Conservation (phyloP, 2,888 invertebrate genomes). For the Thera obeliscata region DNA sequence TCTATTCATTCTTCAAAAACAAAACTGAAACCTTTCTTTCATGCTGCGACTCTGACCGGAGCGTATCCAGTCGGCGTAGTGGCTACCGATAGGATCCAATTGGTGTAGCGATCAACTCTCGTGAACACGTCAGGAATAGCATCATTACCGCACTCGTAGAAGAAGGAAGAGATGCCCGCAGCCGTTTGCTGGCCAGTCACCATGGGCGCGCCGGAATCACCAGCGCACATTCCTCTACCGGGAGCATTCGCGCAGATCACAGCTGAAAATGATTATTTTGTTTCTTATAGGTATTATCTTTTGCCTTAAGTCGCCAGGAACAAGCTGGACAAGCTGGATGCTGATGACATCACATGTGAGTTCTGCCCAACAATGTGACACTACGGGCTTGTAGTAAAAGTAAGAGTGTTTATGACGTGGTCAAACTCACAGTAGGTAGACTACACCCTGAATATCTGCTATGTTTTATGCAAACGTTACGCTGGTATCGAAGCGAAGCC, state of each 20-base stretch:
- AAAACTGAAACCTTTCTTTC: background rate
- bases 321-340: too few relatives aligned
- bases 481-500: too few relatives aligned
- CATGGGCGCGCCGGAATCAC: slow-evolving; percentile 69
- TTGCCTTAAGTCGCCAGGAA: too few relatives aligned
- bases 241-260: slow-evolving; percentile 57
- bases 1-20: slow-evolving; percentile 11
- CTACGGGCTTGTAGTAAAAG: too few relatives aligned
- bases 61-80: slow-evolving; percentile 31
- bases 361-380: too few relatives aligned
- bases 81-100: slow-evolving; percentile 63
- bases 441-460: too few relatives aligned
- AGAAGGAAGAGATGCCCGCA: slow-evolving; percentile 56
- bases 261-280: slow-evolving; percentile 41
- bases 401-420: too few relatives aligned
- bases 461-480: too few relatives aligned
- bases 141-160: slow-evolving; percentile 48
- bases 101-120: slow-evolving; percentile 55
- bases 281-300: background rate
- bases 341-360: too few relatives aligned
- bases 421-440: too few relatives aligned
- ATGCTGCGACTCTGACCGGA: slow-evolving; percentile 10
- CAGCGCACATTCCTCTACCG: slow-evolving; percentile 56
- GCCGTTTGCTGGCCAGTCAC: slow-evolving; percentile 45
- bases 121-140: slow-evolving; percentile 59